Evolutionary conservation across 2,113 vertebrate genomes (phyloP), one percentile per base, ranked within the genome.

Genomic region (Dipodomys spectabilis): DNA sequence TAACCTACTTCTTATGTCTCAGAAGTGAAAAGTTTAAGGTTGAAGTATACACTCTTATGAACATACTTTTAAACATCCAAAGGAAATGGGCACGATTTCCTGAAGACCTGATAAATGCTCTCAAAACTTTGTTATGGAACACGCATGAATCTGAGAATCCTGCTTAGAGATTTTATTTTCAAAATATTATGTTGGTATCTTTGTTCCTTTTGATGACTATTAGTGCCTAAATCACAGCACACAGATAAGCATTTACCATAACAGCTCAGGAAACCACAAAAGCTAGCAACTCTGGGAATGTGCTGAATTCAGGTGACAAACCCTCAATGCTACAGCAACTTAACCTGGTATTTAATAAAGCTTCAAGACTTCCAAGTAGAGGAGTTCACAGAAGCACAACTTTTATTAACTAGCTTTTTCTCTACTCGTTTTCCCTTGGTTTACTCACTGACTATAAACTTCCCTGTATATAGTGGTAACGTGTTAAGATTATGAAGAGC

Each of bases 361-460:
- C 49, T 82, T 83, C 84, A 69, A 80, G 94, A 67, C 83, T 91
- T 94, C 27, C 39, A 90, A 81, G 72, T 87, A 89, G 69, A 75
- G 75, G 49, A 75, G 64, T 82, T 95, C 93, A 93, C 57, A 18
- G 82, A 94, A 90, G 64, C 79, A 73, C 53, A 78, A 15, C 45
- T 93, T 86, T 82, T 86, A 89, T 82, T 90, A 82, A 82, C 78
- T 80, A 68, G 35, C 88, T 96, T 88, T 95, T 90, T 92, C 71
- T 92, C 73, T 94, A 23, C 57, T 89, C 67, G 80, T 71, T 16
- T 91, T 28, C 39, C 80, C 27, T 86, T 53, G 20, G 23, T 35
- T 30, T 73, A 90, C 45, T 88, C 45, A 86, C 16, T 83, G 73
- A 94, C 80, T 81, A 22, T 94, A 75, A 57, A 69, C 32, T 73